Conservation (phyloP, 2,888 invertebrate genomes). For the Meloe dianella region DNA sequence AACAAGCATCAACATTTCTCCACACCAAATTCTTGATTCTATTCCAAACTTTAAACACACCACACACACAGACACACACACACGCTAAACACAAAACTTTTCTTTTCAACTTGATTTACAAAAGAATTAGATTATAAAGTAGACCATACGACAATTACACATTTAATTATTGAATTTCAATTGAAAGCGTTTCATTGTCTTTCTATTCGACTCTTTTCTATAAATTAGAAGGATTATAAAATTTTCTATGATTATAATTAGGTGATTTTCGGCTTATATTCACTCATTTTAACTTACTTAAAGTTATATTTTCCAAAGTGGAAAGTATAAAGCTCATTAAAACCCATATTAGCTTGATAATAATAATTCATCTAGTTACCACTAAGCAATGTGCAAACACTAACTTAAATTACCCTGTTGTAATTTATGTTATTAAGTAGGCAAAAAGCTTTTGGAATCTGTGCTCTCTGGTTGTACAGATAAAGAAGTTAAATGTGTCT, state of each 20-base stretch:
- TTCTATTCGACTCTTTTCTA: neutral
- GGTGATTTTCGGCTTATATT: neutral
- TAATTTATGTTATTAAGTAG: slow-evolving; percentile 50
- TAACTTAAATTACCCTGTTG: slow-evolving; percentile 44
- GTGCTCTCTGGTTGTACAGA: slow-evolving; percentile 39
- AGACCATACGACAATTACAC: no score
- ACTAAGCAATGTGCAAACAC: slow-evolving; percentile 36
- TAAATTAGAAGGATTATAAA: no score
- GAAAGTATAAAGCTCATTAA: slow-evolving; percentile 16
- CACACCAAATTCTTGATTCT: neutral
- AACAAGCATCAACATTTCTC: neutral
- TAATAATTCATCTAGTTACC: slow-evolving; percentile 40
- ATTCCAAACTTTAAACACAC: neutral
- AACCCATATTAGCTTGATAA: slow-evolving; percentile 10
- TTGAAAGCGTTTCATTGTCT: neutral
- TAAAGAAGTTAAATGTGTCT: slow-evolving; percentile 49
- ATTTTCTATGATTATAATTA: no score
- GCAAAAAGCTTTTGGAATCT: slow-evolving; percentile 48
- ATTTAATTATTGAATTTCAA: no score
- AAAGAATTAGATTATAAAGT: neutral
- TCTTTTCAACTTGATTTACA: neutral
- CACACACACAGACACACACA: neutral
- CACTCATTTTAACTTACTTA: neutral
- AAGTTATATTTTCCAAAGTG: no score
- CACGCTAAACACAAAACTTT: neutral